Conservation (phyloP, 2,888 invertebrate species). For the Melanophora roralis region DNA sequence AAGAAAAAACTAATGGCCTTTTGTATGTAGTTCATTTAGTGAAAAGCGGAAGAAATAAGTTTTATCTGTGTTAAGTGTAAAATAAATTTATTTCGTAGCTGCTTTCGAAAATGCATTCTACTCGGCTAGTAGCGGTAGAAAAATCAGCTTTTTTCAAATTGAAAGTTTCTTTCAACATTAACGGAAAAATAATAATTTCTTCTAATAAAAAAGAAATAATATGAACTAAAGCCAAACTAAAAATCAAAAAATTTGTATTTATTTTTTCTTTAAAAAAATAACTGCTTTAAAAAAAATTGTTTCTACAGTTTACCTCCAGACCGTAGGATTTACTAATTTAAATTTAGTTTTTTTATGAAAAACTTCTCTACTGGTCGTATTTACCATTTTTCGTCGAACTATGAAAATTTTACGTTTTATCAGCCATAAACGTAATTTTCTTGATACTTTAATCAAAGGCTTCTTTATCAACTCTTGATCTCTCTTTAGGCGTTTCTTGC, state of each 20-base stretch:
- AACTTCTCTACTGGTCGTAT: constrained; percentile 5
- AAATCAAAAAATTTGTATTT: no score
- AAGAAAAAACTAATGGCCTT: neutral
- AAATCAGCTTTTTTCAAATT: no score
- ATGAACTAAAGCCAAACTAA: no score
- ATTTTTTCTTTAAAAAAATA: neutral
- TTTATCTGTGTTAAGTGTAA: neutral
- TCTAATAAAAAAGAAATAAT: no score
- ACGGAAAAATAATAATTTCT: no score
- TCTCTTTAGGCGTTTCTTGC: neutral
- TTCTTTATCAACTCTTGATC: neutral
- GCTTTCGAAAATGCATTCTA: no score
- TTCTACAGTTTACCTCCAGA: constrained; percentile 26
- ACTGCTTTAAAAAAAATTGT: neutral
- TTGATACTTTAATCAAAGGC: constrained; percentile 64
- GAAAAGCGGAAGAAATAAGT: constrained; percentile 39
- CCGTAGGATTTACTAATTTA: neutral
- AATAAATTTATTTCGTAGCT: neutral
- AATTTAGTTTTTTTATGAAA: neutral
- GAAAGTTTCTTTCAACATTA: no score
- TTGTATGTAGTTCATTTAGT: constrained; percentile 16
- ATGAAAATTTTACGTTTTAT: constrained; percentile 70
- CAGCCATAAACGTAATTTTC: constrained; percentile 70
- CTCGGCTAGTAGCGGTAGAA: no score
- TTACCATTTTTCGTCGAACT: constrained; percentile 64